Base-by-base conservation (phyloP, 2,113 vertebrate species). In the Rutilus rutilus region DNA sequence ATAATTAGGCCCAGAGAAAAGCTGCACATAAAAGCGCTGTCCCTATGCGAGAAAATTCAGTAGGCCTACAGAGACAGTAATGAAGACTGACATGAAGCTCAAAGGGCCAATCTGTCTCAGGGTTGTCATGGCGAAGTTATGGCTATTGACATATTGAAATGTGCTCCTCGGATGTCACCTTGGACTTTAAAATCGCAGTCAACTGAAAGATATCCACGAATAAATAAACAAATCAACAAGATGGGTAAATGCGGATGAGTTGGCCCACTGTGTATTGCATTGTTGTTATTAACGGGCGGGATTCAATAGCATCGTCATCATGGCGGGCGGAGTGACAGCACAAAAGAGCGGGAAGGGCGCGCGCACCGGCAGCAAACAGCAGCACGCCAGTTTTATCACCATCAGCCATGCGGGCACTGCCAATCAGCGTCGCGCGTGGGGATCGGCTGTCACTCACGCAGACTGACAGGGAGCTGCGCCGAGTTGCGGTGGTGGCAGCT, bases 101-200 rank as follows among this genome's bases (percentile, higher is more conserved):
- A 78, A 82, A 52, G 60, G 52, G 39, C 50, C 57, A 83, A 57
- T 82, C 62, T 45, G 39, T 87, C 50, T 23, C 50, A 62, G 15
- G 79, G 50, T 69, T 85, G 79, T 60, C 89, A 79, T 36, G 6
- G 71, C 74, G 74, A 82, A 88, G 77, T 82, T 71, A 75, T 83
- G 85, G 52, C 27, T 88, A 88, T 90, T 88, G 89, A 78, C 87
- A 77, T 90, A 87, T 88, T 88, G 80, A 90, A 90, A 90, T 88
- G 82, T 85, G 89, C 87, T 71, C 57, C 89, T 88, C 82, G 80
- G 87, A 89, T 87, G 87, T 83, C 89, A 88, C 85, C 60, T 77
- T 88, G 87, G 83, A 85, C 85, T 85, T 87, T 67, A 83, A 80
- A 71, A 88, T 64, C 25, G 7, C 83, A 27, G 9, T 73, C 2